A percentile compares a stretch with the other conserved stretches of the same genome.
These are phyloP conservation scores for Bellardia bayeri DNA, from an alignment of 2,888 invertebrate genomes.

Conservation along the genomic window DNA sequence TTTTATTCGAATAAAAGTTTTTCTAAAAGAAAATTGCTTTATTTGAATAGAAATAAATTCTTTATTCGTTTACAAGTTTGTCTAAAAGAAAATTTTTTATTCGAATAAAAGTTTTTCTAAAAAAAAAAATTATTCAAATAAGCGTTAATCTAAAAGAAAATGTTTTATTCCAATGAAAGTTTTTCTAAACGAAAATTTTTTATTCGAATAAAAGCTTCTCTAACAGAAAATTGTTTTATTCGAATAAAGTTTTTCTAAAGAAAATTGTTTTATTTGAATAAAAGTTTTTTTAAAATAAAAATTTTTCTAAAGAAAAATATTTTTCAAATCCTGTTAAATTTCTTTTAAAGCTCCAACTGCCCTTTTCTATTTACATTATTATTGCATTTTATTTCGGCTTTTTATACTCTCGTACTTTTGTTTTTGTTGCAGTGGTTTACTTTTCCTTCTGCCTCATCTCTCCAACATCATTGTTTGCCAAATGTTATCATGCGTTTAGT, in stretches of 20 bases:
- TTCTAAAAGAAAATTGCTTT: too few relatives aligned
- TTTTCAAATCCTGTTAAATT: neutral
- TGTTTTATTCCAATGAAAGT: neutral
- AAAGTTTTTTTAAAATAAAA: neutral
- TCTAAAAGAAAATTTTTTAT: neutral
- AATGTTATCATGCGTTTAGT: slow-evolving; percentile 23
- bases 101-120: neutral
- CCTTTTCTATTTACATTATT: neutral
- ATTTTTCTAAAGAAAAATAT: neutral
- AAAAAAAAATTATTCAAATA: neutral
- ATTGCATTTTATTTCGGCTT: neutral
- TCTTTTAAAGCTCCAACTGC: neutral
- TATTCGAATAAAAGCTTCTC: neutral
- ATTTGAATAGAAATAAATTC: too few relatives aligned
- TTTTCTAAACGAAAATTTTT: neutral
- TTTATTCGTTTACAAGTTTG: too few relatives aligned
- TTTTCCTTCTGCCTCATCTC: neutral
- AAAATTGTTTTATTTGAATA: neutral
- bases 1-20: too few relatives aligned
- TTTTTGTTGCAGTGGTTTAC: slow-evolving; percentile 14
- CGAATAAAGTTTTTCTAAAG: too few relatives aligned
- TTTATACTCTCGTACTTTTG: neutral
- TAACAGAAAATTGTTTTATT: too few relatives aligned
- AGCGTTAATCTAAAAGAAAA: neutral
- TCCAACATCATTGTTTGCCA: neutral